These are phyloP conservation scores for Syngnathoides biaculeatus DNA, from an alignment of 2,113 vertebrate genomes.

Conservation along the genomic window DNA sequence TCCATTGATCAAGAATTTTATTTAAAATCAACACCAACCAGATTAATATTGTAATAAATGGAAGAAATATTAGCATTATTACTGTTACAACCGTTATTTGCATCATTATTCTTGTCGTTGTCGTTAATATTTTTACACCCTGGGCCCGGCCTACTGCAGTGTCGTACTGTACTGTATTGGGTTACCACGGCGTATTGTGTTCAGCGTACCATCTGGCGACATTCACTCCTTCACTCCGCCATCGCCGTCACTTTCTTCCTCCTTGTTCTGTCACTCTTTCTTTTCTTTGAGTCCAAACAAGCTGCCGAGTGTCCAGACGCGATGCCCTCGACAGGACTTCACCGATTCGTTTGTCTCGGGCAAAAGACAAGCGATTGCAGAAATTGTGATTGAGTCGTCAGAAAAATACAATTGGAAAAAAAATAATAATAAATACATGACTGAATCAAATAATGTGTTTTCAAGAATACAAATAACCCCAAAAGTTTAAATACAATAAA, in stretches of 20 bases:
- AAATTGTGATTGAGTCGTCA: too few species aligned
- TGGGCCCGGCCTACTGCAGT: neutral
- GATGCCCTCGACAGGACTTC: neutral
- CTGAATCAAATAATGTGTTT: too few species aligned
- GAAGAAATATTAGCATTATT: too few species aligned
- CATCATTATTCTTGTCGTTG: too few species aligned
- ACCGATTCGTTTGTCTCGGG: neutral
- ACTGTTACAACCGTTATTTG: too few species aligned
- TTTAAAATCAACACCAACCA: neutral
- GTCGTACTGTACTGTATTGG: conserved; percentile 25
- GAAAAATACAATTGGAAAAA: too few species aligned
- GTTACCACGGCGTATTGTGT: conserved; percentile 64
- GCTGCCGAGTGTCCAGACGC: conserved; percentile 35
- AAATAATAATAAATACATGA: too few species aligned
- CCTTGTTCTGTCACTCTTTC: conserved; percentile 15
- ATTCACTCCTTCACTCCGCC: conserved; percentile 23
- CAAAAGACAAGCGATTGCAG: neutral
- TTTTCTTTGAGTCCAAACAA: conserved; percentile 1
- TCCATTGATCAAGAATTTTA: neutral
- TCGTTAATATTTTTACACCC: too few species aligned
- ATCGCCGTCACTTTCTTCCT: conserved; percentile 28
- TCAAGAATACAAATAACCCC: too few species aligned
- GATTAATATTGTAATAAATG: neutral
- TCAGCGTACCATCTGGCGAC: conserved; percentile 68
- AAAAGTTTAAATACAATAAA: too few species aligned